These are phyloP conservation scores for Bubo scandiacus DNA, from an alignment of 2,113 vertebrate species.

Conservation along the genomic window DNA sequence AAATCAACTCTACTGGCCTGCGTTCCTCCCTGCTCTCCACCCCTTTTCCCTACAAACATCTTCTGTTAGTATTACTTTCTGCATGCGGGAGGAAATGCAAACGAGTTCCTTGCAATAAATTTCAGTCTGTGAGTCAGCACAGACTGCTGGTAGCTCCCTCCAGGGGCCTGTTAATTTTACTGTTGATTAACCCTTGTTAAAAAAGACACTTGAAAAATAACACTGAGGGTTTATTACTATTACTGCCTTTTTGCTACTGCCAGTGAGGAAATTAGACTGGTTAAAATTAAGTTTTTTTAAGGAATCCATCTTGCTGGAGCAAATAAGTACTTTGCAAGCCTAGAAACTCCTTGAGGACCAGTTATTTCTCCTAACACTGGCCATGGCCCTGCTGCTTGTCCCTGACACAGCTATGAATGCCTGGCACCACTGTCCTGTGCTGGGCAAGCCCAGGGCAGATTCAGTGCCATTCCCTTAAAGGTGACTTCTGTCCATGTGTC, in stretches of 20 bases:
- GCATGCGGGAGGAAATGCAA: conserved; percentile 30
- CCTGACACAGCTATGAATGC: conserved; percentile 39
- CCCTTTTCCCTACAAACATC: conserved; percentile 58
- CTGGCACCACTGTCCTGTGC: not conserved
- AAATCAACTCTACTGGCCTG: not conserved
- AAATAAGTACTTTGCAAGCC: conserved; percentile 31
- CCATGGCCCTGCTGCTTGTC: conserved; percentile 15
- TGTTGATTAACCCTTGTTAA: conserved; percentile 46
- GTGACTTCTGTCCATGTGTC: not conserved
- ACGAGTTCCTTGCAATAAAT: not conserved
- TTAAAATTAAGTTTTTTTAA: not conserved
- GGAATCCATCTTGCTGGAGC: conserved; percentile 4
- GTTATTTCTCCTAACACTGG: not conserved
- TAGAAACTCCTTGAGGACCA: not conserved
- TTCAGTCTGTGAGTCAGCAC: conserved; percentile 12
- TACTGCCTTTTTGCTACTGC: not conserved
- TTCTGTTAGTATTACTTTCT: not conserved
- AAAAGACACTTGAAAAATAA: conserved; percentile 10
- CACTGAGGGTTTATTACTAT: not conserved
- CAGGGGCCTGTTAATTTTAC: conserved; percentile 16
- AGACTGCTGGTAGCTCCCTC: not conserved
- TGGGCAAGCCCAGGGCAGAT: not conserved
- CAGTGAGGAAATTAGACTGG: not conserved
- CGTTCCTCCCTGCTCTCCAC: conserved; percentile 56
- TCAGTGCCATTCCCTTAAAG: not conserved